Percentiles rank a stretch among this genome's conserved stretches.
phyloP scores from a whole-genome alignment of 2,113 vertebrate genomes.

The Ifrita kowaldi region DNA sequence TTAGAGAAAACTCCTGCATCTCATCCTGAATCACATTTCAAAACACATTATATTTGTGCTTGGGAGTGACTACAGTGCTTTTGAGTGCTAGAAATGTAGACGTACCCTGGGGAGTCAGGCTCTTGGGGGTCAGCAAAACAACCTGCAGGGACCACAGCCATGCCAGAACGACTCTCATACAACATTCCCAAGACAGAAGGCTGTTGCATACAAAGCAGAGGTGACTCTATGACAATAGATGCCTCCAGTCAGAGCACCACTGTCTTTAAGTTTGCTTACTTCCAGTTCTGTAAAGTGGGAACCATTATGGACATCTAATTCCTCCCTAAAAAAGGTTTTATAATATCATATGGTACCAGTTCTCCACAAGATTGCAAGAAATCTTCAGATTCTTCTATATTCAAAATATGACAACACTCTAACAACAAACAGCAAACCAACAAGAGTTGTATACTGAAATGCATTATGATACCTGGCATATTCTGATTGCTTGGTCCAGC shows the following conservation, averaged over 20 bases:
- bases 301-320: neutral
- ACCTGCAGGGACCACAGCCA: neutral
- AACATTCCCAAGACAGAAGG: neutral
- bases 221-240: neutral
- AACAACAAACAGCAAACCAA: neutral
- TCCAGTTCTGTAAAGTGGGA: neutral
- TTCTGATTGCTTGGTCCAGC: constrained; percentile 91
- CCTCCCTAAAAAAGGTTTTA: neutral
- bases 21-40: neutral
- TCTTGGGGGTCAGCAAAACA: neutral
- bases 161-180: neutral
- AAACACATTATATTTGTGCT: neutral
- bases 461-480: constrained; percentile 86
- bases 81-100: neutral
- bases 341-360: neutral
- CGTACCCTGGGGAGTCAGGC: neutral
- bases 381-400: neutral
- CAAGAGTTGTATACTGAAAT: neutral
- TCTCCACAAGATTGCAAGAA: neutral
- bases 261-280: neutral
- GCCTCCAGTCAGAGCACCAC: neutral
- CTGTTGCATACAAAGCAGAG: neutral
- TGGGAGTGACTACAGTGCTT: neutral
- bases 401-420: neutral
- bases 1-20: neutral